Base-by-base conservation (phyloP, 2,797 vertebrate species). In the Molossus molossus region DNA sequence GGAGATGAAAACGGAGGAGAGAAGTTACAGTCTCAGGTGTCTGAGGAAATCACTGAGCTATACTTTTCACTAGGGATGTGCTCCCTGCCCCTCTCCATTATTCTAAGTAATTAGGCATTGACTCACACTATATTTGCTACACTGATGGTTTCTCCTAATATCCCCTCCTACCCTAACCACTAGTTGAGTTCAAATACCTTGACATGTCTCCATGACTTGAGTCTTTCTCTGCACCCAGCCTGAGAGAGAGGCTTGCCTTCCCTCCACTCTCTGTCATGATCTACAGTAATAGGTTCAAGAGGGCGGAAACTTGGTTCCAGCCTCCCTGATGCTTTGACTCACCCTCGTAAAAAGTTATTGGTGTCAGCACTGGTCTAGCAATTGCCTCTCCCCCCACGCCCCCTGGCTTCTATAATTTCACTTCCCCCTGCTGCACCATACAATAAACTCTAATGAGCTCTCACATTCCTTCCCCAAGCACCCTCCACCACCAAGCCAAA, bases 231-330 rank as follows among this genome's bases (percentile, higher is more conserved):
- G n/a, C 37, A 89, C 65, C 23, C 81, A 9, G 3, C 75, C 77
- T 82, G 60, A 94, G 96, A 97, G 65, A 82, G 27, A 97, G 65
- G 25, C 67, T 94, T 73, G 82, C 65, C 93, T 91, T 96, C 86
- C 97, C 92, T 98, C 96, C 95, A 96, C 95, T 97, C 92, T 97
- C 91, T 64, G 9, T 85, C 0, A 0, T 97, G 96, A 98, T 97
- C 96, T 98, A 96, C 2, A 97, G 96, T 95, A 97, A 96, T 91
- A 97, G 96, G 98, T 97, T 97, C 97, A 98, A 95, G 97, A 98
- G 94, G 95, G 92, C 79, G 87, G 97, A 92, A 97, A 93, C 0
- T 1, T 92, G 93, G 95, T 94, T 96, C 96, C 96, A 96, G 95
- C 76, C 96, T 96, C 81, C 95, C 95, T 96, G 82, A 96, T 9